These are phyloP conservation scores for Ethmia dodecea DNA, from an alignment of 2,888 invertebrate species.

Conservation along the genomic window DNA sequence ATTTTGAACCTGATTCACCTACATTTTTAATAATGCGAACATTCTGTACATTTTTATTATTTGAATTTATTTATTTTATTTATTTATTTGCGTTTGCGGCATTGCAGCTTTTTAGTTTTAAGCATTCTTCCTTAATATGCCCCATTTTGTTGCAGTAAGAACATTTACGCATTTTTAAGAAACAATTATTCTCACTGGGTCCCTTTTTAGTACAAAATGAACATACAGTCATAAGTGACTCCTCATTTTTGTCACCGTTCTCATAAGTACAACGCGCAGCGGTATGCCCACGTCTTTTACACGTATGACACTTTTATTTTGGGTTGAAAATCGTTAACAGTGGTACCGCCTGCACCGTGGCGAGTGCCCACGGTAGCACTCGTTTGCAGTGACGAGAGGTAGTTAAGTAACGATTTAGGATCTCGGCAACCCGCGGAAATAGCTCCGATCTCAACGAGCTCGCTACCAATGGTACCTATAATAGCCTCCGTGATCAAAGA, in stretches of 20 bases:
- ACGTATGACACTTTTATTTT: background rate
- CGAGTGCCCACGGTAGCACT: slow-evolving; percentile 8
- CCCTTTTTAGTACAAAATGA: no score
- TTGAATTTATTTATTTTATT: no score
- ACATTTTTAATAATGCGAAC: background rate
- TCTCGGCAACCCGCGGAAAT: slow-evolving; percentile 9
- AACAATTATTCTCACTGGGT: no score
- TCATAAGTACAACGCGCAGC: background rate
- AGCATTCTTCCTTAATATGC: background rate
- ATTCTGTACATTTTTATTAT: background rate
- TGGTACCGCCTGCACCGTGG: background rate
- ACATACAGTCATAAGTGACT: background rate
- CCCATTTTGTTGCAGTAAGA: background rate
- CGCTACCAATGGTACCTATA: slow-evolving; percentile 6
- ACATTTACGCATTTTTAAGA: no score
- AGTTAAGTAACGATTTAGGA: background rate
- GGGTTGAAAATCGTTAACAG: background rate
- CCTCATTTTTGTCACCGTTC: background rate
- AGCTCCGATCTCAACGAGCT: slow-evolving; percentile 7
- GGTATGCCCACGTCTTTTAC: background rate
- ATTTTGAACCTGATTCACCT: slow-evolving; percentile 3
- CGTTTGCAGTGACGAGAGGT: no score
- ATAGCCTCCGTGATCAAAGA: slow-evolving; percentile 6
- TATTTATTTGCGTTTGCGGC: no score
- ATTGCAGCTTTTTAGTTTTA: background rate